Percentiles rank a stretch among this genome's conserved stretches.
phyloP scores from a whole-genome alignment of 2,797 vertebrate species.

The Neosalanx taihuensis region DNA sequence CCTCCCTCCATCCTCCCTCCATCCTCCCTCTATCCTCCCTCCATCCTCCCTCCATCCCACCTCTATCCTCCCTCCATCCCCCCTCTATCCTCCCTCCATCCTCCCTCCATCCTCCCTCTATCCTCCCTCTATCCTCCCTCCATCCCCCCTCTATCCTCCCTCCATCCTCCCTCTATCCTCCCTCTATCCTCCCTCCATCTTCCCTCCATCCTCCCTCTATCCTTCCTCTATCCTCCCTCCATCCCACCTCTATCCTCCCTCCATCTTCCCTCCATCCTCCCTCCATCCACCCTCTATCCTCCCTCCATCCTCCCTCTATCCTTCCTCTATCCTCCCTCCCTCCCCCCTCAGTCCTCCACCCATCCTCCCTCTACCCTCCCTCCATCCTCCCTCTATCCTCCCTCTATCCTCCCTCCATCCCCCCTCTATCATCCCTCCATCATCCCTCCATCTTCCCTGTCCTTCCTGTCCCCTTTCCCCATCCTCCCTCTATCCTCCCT shows the following conservation, averaged over 20 bases:
- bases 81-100: background rate
- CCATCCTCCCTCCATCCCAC: constrained; percentile 6
- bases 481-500: no score
- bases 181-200: no score
- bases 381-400: no score
- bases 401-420: no score
- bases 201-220: background rate
- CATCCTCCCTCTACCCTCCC: background rate
- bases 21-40: background rate
- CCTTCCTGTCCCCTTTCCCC: background rate
- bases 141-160: background rate
- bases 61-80: background rate
- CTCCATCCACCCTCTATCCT: no score
- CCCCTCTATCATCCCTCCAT: no score
- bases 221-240: no score
- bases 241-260: background rate
- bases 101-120: no score
- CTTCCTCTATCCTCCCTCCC: no score
- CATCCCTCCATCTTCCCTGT: background rate
- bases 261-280: background rate
- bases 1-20: background rate
- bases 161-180: background rate
- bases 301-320: background rate
- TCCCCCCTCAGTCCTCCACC: no score
- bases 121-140: background rate